A percentile compares a stretch with the other conserved stretches of the same genome.
Evolutionary conservation across 2,797 vertebrate species (phyloP).

Genomic region (Luscinia luscinia): DNA sequence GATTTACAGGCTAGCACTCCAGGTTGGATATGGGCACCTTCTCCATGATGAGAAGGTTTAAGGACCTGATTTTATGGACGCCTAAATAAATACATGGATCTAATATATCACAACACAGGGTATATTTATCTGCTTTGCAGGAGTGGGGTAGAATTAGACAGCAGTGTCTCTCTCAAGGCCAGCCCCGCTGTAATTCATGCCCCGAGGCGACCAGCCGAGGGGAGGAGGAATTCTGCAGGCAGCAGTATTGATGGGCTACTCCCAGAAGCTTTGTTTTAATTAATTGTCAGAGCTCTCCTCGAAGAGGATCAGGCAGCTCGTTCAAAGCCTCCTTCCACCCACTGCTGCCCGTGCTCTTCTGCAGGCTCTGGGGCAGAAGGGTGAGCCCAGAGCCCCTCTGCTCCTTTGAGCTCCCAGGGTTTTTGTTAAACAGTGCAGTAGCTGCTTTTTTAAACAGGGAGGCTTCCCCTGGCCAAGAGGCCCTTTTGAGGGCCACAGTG

Average conservation of each 20-base stretch:
- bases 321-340: neutral
- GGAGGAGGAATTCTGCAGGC: slow-evolving; percentile 5
- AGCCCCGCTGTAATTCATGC: neutral
- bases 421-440: neutral
- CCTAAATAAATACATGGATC: neutral
- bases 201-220: fast-evolving
- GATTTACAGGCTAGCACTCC: neutral
- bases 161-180: neutral
- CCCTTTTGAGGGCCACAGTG: fast-evolving
- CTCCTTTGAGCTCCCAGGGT: fast-evolving
- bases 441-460: neutral
- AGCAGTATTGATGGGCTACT: slow-evolving; percentile 37
- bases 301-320: neutral
- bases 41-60: neutral
- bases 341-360: neutral
- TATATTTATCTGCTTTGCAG: neutral
- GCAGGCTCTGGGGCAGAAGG: fast-evolving
- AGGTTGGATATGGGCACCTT: fast-evolving
- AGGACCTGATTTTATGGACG: neutral
- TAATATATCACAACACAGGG: neutral
- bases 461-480: too few relatives aligned
- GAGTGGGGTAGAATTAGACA: neutral
- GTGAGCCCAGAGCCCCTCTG: fast-evolving
- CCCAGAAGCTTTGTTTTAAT: slow-evolving; percentile 45
- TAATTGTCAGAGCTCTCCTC: neutral